A percentile compares a stretch with the other conserved stretches of the same genome.
These are phyloP conservation scores for Palythoa grandiflora DNA, from an alignment of 92 coral and sea anemone genomes.

Conservation along the genomic window DNA sequence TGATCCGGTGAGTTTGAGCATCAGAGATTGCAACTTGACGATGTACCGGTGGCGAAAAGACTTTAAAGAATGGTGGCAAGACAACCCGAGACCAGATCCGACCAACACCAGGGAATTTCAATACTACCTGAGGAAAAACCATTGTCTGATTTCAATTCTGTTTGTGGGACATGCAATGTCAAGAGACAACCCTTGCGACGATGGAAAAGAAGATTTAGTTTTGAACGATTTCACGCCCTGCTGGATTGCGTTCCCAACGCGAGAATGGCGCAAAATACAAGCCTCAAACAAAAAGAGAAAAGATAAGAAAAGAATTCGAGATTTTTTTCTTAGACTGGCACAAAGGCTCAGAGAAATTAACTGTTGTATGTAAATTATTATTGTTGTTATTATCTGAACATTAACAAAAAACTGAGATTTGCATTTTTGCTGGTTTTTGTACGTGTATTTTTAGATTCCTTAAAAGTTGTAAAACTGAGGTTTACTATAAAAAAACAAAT, in stretches of 20 bases:
- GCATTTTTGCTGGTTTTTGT: too few species aligned
- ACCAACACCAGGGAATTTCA: background rate
- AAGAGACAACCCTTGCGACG: background rate
- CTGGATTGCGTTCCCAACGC: background rate
- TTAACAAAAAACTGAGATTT: too few species aligned
- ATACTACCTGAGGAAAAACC: background rate
- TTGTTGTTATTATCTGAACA: background rate
- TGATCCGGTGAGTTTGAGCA: background rate
- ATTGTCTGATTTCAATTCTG: background rate
- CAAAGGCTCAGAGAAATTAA: background rate
- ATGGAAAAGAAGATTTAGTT: background rate
- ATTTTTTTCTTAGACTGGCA: background rate
- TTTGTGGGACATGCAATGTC: background rate
- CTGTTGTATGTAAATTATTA: background rate
- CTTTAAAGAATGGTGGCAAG: background rate
- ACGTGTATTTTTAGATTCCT: too few species aligned
- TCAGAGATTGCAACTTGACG: background rate
- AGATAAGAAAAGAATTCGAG: background rate
- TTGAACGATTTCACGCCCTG: conserved; percentile 5
- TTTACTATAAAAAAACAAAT: too few species aligned
- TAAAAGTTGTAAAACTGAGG: too few species aligned
- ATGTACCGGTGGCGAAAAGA: background rate
- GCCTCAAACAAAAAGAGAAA: background rate
- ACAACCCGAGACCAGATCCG: background rate
- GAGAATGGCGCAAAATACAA: background rate